phyloP scores from a whole-genome alignment of 2,888 invertebrate species.

The Agonopterix arenella region DNA sequence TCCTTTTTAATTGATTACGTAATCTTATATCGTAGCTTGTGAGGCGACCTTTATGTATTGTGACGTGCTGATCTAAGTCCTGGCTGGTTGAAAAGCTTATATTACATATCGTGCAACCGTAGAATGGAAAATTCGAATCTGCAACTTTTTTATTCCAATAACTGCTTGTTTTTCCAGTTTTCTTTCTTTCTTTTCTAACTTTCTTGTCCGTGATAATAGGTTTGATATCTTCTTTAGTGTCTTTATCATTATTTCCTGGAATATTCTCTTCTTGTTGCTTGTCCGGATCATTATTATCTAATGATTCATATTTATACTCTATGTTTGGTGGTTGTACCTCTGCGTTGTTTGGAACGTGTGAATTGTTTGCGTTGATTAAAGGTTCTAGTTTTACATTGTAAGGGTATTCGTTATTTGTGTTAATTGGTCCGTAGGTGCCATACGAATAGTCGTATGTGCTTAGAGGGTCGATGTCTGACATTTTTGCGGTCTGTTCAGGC shows the following conservation, averaged over 20 bases:
- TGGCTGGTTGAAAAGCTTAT: conserved; percentile 39
- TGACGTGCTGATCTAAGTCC: conserved; percentile 54
- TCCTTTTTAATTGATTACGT: conserved; percentile 48
- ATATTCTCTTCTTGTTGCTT: not conserved
- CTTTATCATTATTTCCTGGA: not conserved
- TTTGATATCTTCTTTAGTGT: not conserved
- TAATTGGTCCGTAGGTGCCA: conserved; percentile 4
- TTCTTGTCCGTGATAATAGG: not conserved
- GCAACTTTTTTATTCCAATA: conserved; percentile 57
- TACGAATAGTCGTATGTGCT: conserved; percentile 37
- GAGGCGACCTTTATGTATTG: conserved; percentile 51
- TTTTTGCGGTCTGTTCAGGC: conserved; percentile 32
- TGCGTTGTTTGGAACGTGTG: not conserved
- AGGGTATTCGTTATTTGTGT: conserved; percentile 9
- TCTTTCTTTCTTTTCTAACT: conserved; percentile 9
- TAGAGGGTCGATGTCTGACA: conserved; percentile 43
- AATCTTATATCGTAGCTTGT: conserved; percentile 59
- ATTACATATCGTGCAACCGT: conserved; percentile 59
- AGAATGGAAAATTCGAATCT: conserved; percentile 53
- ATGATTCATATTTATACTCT: no score
- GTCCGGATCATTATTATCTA: not conserved
- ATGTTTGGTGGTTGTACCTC: no score
- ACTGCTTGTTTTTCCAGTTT: conserved; percentile 34
- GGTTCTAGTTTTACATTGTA: conserved; percentile 24
- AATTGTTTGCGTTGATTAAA: not conserved